phyloP scores from a whole-genome alignment of 2,113 vertebrate genomes.

The Atherinomorus stipes region DNA sequence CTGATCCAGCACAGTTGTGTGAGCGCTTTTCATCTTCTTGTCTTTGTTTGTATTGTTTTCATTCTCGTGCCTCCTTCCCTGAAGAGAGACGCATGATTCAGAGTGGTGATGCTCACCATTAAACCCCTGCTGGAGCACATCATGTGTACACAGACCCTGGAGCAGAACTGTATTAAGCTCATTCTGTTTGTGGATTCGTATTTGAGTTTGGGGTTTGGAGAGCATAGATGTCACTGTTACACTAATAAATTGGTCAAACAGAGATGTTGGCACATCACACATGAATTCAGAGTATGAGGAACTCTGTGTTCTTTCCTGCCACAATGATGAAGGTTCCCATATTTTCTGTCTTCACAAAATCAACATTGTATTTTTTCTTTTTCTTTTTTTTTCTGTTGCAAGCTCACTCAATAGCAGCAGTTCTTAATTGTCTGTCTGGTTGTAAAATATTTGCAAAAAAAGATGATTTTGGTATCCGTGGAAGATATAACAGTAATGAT shows the following conservation, averaged over 20 bases:
- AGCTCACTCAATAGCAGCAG: too few relatives aligned
- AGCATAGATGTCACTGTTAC: conserved; percentile 7
- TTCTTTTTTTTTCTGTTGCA: too few relatives aligned
- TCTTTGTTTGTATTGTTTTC: conserved; percentile 41
- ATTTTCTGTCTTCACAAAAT: too few relatives aligned
- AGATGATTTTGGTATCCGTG: neutral
- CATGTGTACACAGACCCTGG: neutral
- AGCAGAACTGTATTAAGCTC: conserved; percentile 8
- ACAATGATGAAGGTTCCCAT: conserved; percentile 5
- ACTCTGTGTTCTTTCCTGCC: conserved; percentile 2
- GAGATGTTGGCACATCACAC: conserved; percentile 29
- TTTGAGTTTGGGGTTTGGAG: neutral
- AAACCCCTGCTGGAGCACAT: conserved; percentile 29
- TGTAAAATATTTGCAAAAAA: neutral
- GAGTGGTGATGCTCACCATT: conserved; percentile 5
- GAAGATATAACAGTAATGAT: neutral
- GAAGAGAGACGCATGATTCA: conserved; percentile 16
- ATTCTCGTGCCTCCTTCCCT: neutral
- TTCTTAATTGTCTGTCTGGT: neutral
- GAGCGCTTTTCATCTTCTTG: conserved; percentile 33
- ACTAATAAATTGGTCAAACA: conserved; percentile 6
- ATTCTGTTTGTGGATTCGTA: neutral
- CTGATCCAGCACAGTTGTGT: conserved; percentile 52
- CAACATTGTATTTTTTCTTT: too few relatives aligned
- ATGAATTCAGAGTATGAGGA: conserved; percentile 15